These are phyloP conservation scores for Stenotaenia linearis DNA, from an alignment of 2,888 invertebrate species.

Conservation along the genomic window DNA sequence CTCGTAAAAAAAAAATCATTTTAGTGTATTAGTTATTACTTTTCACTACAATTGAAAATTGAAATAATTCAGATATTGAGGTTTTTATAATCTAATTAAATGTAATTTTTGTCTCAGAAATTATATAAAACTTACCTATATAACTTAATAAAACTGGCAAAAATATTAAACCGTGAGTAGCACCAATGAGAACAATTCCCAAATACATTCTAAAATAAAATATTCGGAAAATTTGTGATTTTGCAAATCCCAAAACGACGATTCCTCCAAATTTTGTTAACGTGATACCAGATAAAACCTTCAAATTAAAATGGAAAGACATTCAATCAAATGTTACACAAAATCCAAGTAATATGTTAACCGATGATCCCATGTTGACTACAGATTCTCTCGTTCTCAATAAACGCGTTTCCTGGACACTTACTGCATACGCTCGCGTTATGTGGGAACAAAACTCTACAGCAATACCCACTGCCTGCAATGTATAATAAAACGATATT, in stretches of 20 bases:
- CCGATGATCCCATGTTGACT: conserved; percentile 87
- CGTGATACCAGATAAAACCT: conserved; percentile 95
- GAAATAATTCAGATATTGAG: background rate
- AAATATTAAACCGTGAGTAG: conserved; percentile 94
- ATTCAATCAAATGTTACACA: background rate
- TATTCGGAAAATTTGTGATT: conserved; percentile 90
- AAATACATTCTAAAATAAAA: conserved; percentile 98
- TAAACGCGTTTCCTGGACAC: conserved; percentile 64
- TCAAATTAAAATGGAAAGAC: conserved; percentile 40
- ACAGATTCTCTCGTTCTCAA: conserved; percentile 76
- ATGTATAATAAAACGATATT: no score
- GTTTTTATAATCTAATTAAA: background rate
- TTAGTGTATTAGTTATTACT: no score
- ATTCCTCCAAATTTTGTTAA: conserved; percentile 97
- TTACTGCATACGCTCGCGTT: conserved; percentile 83
- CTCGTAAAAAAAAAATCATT: no score
- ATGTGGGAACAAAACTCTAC: conserved; percentile 98
- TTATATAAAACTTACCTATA: conserved; percentile 65
- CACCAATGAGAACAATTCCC: conserved; percentile 93
- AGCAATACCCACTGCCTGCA: conserved; percentile 88
- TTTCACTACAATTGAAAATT: no score
- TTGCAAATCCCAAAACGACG: conserved; percentile 91
- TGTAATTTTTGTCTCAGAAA: background rate
- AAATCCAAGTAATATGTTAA: conserved; percentile 42
- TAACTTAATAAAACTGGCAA: conserved; percentile 94